phyloP scores from a whole-genome alignment of 2,888 invertebrate genomes.

The Lasius platythorax region DNA sequence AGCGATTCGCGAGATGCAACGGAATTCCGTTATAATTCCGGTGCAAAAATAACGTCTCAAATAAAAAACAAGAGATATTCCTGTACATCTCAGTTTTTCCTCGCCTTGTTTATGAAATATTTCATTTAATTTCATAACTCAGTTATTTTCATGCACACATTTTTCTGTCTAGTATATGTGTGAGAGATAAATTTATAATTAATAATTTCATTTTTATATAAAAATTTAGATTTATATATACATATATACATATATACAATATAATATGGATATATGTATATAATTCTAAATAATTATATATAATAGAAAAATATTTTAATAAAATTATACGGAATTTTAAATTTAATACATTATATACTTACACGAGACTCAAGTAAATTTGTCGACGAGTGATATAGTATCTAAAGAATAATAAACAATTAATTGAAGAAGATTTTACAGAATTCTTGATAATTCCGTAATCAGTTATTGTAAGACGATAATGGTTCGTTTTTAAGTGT shows the following conservation, averaged over 20 bases:
- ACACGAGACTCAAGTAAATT: neutral
- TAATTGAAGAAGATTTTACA: neutral
- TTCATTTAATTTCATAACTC: neutral
- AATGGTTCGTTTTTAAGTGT: neutral
- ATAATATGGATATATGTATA: too few relatives aligned
- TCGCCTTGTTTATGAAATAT: neutral
- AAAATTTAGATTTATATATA: neutral
- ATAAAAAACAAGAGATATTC: neutral
- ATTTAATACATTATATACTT: neutral
- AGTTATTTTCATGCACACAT: neutral
- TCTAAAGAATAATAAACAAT: neutral
- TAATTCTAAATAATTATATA: neutral
- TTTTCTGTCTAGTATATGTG: neutral
- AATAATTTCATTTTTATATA: neutral
- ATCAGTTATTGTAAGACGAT: slow-evolving; percentile 14
- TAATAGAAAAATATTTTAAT: slow-evolving; percentile 18
- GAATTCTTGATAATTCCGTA: slow-evolving; percentile 16
- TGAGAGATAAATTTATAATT: neutral
- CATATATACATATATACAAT: neutral
- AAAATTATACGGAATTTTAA: neutral
- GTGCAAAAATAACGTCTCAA: slow-evolving; percentile 25
- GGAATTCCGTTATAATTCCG: slow-evolving; percentile 46
- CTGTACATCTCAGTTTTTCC: neutral
- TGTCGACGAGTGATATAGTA: neutral
- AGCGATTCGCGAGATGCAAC: slow-evolving; percentile 44